phyloP scores from a whole-genome alignment of 2,113 vertebrate species.

The Pteronura brasiliensis region DNA sequence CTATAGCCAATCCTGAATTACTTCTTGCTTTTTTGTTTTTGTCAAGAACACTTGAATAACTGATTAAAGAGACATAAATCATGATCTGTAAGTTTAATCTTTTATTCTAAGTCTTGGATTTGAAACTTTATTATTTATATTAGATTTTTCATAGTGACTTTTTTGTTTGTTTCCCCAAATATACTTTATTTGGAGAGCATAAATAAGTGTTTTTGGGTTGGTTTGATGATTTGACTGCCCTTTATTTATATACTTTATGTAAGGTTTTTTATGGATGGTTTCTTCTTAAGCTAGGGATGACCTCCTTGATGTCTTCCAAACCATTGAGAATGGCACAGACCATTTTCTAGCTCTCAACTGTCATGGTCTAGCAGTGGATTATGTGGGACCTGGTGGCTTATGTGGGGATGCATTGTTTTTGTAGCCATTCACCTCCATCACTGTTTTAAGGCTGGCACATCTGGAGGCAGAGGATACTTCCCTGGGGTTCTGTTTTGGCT shows the following conservation, averaged over 20 bases:
- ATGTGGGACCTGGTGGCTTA: not conserved
- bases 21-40: slow-evolving; percentile 11
- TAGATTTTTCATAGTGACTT: not conserved
- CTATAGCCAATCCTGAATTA: not conserved
- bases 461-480: not conserved
- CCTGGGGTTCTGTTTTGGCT: not conserved
- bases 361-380: not conserved
- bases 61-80: slow-evolving; percentile 14
- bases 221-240: not conserved
- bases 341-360: not conserved
- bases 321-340: not conserved
- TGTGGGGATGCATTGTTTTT: not conserved
- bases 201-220: not conserved
- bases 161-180: not conserved
- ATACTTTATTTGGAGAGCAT: not conserved
- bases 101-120: slow-evolving; percentile 39
- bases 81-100: not conserved
- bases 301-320: not conserved
- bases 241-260: not conserved
- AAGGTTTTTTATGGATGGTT: not conserved
- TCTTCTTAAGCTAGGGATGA: not conserved
- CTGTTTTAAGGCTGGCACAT: not conserved
- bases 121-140: not conserved
- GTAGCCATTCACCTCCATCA: not conserved
- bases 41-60: not conserved